Conservation (phyloP, 1,140 invertebrate genomes). For the Cyrtorhinus lividipennis region DNA sequence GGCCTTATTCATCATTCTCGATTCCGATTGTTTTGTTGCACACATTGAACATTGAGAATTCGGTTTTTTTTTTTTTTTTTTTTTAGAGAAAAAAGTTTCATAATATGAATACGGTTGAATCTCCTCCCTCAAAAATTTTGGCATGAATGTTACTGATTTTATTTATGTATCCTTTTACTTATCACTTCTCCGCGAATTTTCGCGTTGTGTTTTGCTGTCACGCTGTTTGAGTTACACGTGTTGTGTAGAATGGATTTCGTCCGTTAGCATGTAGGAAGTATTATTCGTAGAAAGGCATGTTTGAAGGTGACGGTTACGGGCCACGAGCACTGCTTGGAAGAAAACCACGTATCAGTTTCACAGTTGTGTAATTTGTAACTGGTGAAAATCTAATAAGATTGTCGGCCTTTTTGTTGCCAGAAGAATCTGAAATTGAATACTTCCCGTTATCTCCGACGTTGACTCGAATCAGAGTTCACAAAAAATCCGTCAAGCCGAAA, state of each 20-base stretch:
- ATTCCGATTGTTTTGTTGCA: no score
- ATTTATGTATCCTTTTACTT: no score
- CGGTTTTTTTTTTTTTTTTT: no score
- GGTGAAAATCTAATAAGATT: background rate
- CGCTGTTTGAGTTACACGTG: background rate
- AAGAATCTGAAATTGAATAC: slow-evolving; percentile 51
- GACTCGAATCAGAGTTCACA: slow-evolving; percentile 61
- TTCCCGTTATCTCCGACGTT: slow-evolving; percentile 63
- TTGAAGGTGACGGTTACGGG: slow-evolving; percentile 22
- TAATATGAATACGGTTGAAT: no score
- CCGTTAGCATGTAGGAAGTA: background rate
- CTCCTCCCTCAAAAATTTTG: no score
- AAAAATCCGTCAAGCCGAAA: slow-evolving; percentile 31
- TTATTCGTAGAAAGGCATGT: slow-evolving; percentile 20
- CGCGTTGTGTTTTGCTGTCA: background rate
- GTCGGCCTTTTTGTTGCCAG: slow-evolving; percentile 22
- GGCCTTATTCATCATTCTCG: no score
- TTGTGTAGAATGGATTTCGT: background rate
- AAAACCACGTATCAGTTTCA: slow-evolving; percentile 1
- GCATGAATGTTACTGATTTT: no score
- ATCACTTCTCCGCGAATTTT: no score
- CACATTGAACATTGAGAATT: no score
- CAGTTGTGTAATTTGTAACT: background rate
- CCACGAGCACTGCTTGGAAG: slow-evolving; percentile 8
- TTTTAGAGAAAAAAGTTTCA: no score